Evolutionary conservation across 2,797 vertebrate species (phyloP), one percentile per base, ranked within the genome.

Genomic region (Chelonia mydas): DNA sequence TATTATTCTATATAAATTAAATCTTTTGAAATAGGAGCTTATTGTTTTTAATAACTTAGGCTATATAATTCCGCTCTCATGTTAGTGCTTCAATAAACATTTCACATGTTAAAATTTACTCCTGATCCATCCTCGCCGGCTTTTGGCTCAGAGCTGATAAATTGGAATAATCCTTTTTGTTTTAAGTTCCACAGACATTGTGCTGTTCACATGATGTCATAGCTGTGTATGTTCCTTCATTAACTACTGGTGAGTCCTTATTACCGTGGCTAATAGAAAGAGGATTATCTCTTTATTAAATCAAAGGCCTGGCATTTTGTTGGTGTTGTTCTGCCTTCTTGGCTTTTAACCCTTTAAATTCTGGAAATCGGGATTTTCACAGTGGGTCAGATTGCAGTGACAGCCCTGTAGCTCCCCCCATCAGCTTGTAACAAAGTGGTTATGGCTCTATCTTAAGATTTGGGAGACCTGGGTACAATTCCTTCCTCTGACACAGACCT

Each of bases 1-100:
- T 94, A 94, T 96, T 96, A 97, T 97, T 95, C 91, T 97, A 96
- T 94, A 0, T 0, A 96, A 97, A 97, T 93, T 28, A 97, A 97
- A 97, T 87, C 91, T 96, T 98, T 98, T 98, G 98, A 98, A 98
- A 98, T 96, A 89, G 82, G 96, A 98, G 88, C 95, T 95, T 95
- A 96, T 97, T 97, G 94, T 95, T 98, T 98, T 98, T 97, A 98
- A 98, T 97, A 97, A 97, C 93, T 95, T 95, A 96, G 93, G 97
- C 96, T 97, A 93, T 92, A 95, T 97, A 97, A 98, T 97, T 98
- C 90, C 91, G 97, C 97, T 98, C 97, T 98, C 89, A 96, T 93
- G 92, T 97, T 96, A 96, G 95, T 87, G 74, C 97, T 97, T 97
- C 93, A 95, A 96, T 83, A 97, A 98, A 97, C 91, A 87, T 97